Conservation (phyloP, 2,797 vertebrate species). For the Sebastes matsubarae region DNA sequence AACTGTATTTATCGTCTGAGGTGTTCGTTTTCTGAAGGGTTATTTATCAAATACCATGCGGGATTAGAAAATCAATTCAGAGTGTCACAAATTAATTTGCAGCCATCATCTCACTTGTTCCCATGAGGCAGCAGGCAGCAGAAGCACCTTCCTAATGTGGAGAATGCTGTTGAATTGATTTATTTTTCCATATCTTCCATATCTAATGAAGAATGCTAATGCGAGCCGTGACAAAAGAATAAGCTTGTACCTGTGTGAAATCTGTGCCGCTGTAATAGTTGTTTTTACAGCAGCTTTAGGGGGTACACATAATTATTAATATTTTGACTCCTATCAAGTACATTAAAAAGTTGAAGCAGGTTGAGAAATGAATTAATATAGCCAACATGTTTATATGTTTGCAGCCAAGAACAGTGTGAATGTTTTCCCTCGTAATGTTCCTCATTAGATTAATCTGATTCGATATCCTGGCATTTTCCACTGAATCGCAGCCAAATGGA, state of each 20-base stretch:
- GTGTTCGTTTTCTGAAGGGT: slow-evolving; percentile 78
- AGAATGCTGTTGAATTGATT: slow-evolving; percentile 66
- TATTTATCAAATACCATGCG: slow-evolving; percentile 82
- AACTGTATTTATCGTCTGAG: slow-evolving; percentile 81
- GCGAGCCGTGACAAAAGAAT: slow-evolving; percentile 39
- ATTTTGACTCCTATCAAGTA: slow-evolving; percentile 35
- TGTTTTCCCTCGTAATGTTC: slow-evolving; percentile 53
- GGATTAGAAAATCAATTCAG: slow-evolving; percentile 79
- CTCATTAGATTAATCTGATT: slow-evolving; percentile 62
- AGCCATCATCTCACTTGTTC: slow-evolving; percentile 72
- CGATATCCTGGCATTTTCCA: slow-evolving; percentile 54
- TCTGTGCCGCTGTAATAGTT: slow-evolving; percentile 16
- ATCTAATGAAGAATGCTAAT: slow-evolving; percentile 65
- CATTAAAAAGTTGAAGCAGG: slow-evolving; percentile 42
- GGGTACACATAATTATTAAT: slow-evolving; percentile 16
- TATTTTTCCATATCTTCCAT: slow-evolving; percentile 66
- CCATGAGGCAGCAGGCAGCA: slow-evolving; percentile 60
- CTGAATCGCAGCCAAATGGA: slow-evolving; percentile 60
- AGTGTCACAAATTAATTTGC: slow-evolving; percentile 84
- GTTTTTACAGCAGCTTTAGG: slow-evolving; percentile 42
- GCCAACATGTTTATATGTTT: slow-evolving; percentile 44
- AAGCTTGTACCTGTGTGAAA: slow-evolving; percentile 38
- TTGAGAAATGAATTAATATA: slow-evolving; percentile 38
- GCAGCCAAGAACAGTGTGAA: slow-evolving; percentile 43
- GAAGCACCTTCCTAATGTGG: slow-evolving; percentile 66